These are phyloP conservation scores for Cololabis saira DNA, from an alignment of 2,113 vertebrate genomes.

Conservation along the genomic window DNA sequence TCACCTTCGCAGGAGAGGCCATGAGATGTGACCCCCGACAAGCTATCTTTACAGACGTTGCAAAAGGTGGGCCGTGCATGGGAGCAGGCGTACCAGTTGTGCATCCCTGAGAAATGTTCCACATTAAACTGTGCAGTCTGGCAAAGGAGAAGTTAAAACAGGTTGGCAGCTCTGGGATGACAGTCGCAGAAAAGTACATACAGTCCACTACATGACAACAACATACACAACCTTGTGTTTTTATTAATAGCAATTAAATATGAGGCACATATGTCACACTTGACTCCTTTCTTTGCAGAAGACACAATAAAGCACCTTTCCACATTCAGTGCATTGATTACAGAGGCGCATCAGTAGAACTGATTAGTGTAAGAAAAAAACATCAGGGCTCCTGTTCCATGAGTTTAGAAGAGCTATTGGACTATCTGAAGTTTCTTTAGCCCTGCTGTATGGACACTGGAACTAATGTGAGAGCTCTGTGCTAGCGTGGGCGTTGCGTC, in stretches of 20 bases:
- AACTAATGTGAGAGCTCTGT: not conserved
- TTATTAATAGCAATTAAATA: too few species aligned
- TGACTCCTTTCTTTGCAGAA: too few species aligned
- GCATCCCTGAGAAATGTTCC: conserved; percentile 99
- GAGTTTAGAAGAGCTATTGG: too few species aligned
- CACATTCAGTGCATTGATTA: too few species aligned
- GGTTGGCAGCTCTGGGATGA: conserved; percentile 80
- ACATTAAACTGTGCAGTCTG: conserved; percentile 99
- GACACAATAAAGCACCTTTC: too few species aligned
- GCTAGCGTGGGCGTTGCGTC: conserved; percentile 45
- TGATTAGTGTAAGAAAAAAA: too few species aligned
- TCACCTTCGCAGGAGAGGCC: conserved; percentile 99
- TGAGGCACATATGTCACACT: too few species aligned
- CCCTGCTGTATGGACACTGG: too few species aligned
- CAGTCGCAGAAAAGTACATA: conserved; percentile 55
- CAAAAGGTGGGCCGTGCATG: conserved; percentile 98
- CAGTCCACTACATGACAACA: conserved; percentile 11
- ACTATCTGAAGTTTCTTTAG: too few species aligned
- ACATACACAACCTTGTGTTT: not conserved
- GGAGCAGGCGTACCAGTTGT: conserved; percentile 99
- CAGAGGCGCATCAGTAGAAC: too few species aligned
- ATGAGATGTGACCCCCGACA: conserved; percentile 97
- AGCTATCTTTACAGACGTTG: conserved; percentile 96
- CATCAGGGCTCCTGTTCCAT: too few species aligned
- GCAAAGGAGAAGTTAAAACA: conserved; percentile 84